Evolutionary conservation across 2,797 vertebrate species (phyloP).

Genomic region (Trematomus bernacchii): DNA sequence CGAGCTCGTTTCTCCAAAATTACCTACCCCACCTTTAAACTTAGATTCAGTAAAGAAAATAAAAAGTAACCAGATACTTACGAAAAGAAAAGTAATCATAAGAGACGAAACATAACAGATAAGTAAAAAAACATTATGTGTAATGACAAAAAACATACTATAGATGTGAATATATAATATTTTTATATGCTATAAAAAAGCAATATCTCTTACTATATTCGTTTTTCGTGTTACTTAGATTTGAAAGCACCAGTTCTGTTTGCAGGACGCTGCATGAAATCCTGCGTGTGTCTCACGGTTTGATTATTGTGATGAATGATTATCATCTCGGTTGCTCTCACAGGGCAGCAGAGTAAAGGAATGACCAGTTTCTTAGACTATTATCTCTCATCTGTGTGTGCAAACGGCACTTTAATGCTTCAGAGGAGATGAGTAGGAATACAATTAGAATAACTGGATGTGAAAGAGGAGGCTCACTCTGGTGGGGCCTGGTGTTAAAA

Average conservation of each 20-base stretch:
- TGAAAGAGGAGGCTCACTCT: constrained; percentile 72
- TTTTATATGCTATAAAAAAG: not conserved
- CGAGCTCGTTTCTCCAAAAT: too few relatives aligned
- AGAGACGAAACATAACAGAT: not conserved
- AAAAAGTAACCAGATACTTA: not conserved
- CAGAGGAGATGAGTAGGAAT: constrained; percentile 77
- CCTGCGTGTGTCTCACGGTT: constrained; percentile 50
- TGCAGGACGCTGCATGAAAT: constrained; percentile 40
- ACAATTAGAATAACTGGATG: constrained; percentile 81
- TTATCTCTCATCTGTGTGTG: constrained; percentile 80
- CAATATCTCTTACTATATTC: not conserved
- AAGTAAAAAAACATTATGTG: not conserved
- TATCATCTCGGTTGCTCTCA: constrained; percentile 69
- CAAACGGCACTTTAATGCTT: constrained; percentile 81
- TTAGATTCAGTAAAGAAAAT: not conserved
- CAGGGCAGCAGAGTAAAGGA: constrained; percentile 68
- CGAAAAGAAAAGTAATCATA: not conserved
- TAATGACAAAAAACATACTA: not conserved
- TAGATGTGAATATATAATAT: not conserved
- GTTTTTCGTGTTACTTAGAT: not conserved
- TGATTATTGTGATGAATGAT: constrained; percentile 80
- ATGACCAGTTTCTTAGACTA: constrained; percentile 75
- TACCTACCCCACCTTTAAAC: too few relatives aligned
- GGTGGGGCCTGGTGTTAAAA: constrained; percentile 65
- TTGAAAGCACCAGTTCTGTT: constrained; percentile 25